Conservation (phyloP, 2,113 vertebrate genomes). For the Caranx ignobilis region DNA sequence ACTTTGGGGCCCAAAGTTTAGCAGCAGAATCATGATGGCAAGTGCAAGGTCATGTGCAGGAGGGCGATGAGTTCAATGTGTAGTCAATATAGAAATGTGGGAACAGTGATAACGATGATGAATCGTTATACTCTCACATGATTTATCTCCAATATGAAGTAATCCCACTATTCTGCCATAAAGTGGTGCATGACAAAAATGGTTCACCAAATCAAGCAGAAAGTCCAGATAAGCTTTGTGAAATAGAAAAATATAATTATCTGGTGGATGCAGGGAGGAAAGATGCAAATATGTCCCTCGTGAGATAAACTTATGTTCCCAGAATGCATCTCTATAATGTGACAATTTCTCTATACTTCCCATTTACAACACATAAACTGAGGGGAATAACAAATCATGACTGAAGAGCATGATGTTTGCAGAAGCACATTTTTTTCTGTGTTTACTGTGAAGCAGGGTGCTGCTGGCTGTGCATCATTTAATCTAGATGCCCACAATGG, state of each 20-base stretch:
- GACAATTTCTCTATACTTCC: background rate
- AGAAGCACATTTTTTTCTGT: background rate
- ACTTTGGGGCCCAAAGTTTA: background rate
- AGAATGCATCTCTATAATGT: background rate
- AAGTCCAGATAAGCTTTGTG: background rate
- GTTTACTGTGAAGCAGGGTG: constrained; percentile 1
- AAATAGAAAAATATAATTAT: background rate
- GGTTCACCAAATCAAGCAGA: background rate
- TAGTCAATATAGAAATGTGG: background rate
- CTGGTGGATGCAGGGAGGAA: background rate
- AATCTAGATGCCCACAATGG: constrained; percentile 38
- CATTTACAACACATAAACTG: background rate
- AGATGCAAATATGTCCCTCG: constrained; percentile 12
- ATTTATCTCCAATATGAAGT: background rate
- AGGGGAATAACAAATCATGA: constrained; percentile 7
- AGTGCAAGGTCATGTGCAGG: background rate
- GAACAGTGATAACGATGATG: background rate
- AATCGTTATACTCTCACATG: background rate
- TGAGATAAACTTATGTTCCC: constrained; percentile 6
- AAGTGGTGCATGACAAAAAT: background rate
- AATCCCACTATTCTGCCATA: background rate
- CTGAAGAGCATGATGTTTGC: background rate
- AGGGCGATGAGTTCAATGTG: background rate
- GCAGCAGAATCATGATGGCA: background rate
- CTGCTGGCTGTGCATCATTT: constrained; percentile 46